phyloP scores from a whole-genome alignment of 2,797 vertebrate genomes.

The Leucoraja ocellata region DNA sequence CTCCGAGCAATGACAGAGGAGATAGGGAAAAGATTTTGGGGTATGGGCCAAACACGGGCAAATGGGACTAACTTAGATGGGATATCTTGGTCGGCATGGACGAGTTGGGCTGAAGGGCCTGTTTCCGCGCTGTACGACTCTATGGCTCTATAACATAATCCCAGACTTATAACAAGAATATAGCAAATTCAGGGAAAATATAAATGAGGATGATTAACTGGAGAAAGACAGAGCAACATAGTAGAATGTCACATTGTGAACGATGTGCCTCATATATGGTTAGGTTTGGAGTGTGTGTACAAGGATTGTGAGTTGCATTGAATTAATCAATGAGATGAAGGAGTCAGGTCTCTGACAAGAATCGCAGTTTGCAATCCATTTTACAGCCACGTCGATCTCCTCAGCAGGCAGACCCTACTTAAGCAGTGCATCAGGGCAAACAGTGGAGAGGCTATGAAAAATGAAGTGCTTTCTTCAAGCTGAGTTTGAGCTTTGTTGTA shows the following conservation, averaged over 20 bases:
- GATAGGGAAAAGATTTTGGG: background rate
- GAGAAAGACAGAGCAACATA: background rate
- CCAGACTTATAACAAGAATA: background rate
- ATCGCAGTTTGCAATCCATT: background rate
- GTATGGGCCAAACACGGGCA: too few species aligned
- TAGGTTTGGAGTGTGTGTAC: background rate
- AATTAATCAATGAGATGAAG: background rate
- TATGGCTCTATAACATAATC: too few species aligned
- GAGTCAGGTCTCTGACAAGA: too few species aligned
- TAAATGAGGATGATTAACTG: background rate
- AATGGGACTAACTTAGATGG: too few species aligned
- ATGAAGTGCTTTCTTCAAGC: too few species aligned
- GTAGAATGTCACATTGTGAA: background rate
- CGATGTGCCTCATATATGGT: background rate
- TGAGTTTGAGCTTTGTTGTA: too few species aligned
- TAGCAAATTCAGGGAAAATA: background rate
- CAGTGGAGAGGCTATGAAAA: too few species aligned
- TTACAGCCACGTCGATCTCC: background rate
- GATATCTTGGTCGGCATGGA: too few species aligned
- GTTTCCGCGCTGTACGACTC: too few species aligned
- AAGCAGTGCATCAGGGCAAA: too few species aligned
- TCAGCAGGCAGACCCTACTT: background rate
- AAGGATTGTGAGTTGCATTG: background rate
- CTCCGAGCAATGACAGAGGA: background rate
- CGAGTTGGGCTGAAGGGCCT: too few species aligned